These are phyloP conservation scores for Enoplosus armatus DNA, from an alignment of 2,797 vertebrate genomes.

Conservation along the genomic window DNA sequence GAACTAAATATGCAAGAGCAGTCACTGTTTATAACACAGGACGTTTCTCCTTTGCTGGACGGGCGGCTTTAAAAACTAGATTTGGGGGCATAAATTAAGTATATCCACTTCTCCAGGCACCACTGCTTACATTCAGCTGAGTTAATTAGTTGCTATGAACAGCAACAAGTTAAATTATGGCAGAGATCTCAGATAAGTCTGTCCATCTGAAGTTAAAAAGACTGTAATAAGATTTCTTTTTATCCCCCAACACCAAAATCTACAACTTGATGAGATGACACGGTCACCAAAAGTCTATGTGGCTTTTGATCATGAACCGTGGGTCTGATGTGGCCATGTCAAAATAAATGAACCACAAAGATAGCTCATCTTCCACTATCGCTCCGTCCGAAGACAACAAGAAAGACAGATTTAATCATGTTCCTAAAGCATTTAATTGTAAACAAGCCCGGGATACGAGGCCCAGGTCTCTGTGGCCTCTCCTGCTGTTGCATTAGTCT, in stretches of 20 bases:
- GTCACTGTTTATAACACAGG: too few species aligned
- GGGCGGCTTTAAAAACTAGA: too few species aligned
- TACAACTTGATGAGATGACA: background rate
- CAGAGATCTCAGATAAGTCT: background rate
- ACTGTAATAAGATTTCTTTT: constrained; percentile 17
- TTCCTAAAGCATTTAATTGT: constrained; percentile 8
- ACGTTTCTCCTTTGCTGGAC: too few species aligned
- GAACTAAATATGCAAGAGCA: too few species aligned
- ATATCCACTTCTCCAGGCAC: too few species aligned
- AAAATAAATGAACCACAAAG: constrained; percentile 20
- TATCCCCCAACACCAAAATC: background rate
- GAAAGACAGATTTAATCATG: constrained; percentile 24
- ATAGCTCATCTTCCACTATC: background rate
- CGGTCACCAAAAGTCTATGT: background rate
- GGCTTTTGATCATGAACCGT: background rate
- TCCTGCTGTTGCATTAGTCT: constrained; percentile 32
- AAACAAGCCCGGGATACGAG: constrained; percentile 8
- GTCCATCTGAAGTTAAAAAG: background rate
- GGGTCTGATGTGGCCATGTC: background rate
- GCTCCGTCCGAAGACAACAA: background rate
- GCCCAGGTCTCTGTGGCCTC: background rate
- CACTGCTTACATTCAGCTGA: background rate
- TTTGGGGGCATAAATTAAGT: too few species aligned
- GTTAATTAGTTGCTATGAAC: constrained; percentile 8
- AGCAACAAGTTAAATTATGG: background rate